Base-by-base conservation (phyloP, 2,888 invertebrate genomes). In the Caenorhabditis macrosperma region DNA sequence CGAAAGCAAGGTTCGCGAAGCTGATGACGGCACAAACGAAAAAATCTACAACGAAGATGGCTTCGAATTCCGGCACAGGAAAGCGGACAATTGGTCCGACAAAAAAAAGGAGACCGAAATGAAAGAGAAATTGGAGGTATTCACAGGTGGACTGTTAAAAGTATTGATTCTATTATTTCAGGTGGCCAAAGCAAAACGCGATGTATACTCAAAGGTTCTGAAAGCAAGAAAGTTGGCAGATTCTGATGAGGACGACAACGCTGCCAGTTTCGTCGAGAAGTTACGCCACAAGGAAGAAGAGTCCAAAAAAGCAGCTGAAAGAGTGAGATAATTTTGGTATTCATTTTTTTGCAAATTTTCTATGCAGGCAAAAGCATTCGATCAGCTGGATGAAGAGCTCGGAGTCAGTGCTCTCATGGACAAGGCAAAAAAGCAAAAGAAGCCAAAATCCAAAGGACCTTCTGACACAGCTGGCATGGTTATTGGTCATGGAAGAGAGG, bases 301-400 rank as follows among this genome's bases (percentile, higher is more conserved):
- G 86, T 95, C 94, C 88, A 94, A 93, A 82, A 94, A 95, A 87
- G 97, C 97, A 0, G 95, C 94, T 20, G 94, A 95, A 91, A 91
- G 94, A 63, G 81, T 82, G 24, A 33, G 74, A 7, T 33, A 33
- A 5, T 9, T 7, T 33, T 33, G 9, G 17, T 61, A 22, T 41
- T 41, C 17, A n/a, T 48, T 50, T 15, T 72, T 10, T 30, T 52
- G 4, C 26, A 50, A 10, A 15, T 50, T 20, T 59, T 76, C n/a
- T n/a, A n/a, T n/a, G n/a, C 84, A 95, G 95, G 97, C 96, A 24
- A 96, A 95, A 91, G 93, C 95, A 93, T 91, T 98, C 89, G 96
- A 97, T 91, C 96, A 97, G 92, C 93, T 98, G 93, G 98, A 98
- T 92, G 95, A 94, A 85, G 96, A 95, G 91, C 97, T 97, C 93